Conservation (phyloP, 2,797 vertebrate species). For the Adrianichthys oophorus region DNA sequence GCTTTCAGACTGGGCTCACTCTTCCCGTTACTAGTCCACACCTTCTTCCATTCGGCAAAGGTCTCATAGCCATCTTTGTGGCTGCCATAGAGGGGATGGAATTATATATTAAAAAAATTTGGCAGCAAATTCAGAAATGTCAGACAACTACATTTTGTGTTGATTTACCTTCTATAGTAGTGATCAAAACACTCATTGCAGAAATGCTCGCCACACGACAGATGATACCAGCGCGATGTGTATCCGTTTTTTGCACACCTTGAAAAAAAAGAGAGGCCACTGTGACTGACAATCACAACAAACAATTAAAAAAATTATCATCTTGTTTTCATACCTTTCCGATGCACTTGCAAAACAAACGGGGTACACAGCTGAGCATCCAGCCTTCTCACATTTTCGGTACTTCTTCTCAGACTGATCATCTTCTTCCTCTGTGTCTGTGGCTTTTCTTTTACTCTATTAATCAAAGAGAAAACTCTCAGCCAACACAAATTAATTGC, state of each 20-base stretch:
- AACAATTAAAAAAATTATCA: not conserved
- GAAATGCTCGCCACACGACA: conserved; percentile 98
- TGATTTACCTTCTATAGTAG: conserved; percentile 92
- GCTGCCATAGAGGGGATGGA: conserved; percentile 58
- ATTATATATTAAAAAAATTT: not conserved
- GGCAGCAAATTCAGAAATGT: too few species aligned
- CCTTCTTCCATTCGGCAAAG: conserved; percentile 91
- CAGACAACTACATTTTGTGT: not conserved
- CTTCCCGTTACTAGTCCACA: conserved; percentile 98
- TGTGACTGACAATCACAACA: not conserved
- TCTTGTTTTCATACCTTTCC: conserved; percentile 82
- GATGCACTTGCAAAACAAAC: conserved; percentile 98
- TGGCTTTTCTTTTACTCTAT: conserved; percentile 89
- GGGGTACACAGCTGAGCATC: conserved; percentile 90
- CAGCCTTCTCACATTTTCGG: conserved; percentile 96
- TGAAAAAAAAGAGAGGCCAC: conserved; percentile 20
- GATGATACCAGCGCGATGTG: conserved; percentile 97
- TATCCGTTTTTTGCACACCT: conserved; percentile 99
- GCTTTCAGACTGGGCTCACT: conserved; percentile 97
- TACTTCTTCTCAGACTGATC: conserved; percentile 93
- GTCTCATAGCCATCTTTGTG: conserved; percentile 98
- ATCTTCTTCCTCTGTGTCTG: conserved; percentile 89
- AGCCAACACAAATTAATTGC: not conserved
- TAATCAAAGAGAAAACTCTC: not conserved
- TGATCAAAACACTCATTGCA: conserved; percentile 99